A percentile compares a stretch with the other conserved stretches of the same genome.
phyloP scores from a whole-genome alignment of 2,113 vertebrate species.

The Tretioscincus oriximinensis region DNA sequence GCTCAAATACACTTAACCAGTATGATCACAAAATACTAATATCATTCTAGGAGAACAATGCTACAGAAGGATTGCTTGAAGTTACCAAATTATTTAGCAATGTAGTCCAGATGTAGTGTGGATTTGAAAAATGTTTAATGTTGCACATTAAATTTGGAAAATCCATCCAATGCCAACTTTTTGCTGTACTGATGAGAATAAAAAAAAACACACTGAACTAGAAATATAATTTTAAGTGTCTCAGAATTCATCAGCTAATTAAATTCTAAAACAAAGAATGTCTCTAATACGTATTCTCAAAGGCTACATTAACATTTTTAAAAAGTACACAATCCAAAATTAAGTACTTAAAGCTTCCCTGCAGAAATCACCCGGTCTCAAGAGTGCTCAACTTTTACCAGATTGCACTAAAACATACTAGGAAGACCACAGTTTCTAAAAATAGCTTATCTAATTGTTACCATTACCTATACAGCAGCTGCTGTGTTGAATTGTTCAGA shows the following conservation, averaged over 20 bases:
- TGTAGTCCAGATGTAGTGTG: constrained; percentile 17
- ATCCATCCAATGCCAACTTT: background rate
- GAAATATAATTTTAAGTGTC: background rate
- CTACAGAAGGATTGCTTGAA: constrained; percentile 5
- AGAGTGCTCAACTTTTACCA: background rate
- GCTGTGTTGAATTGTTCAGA: background rate
- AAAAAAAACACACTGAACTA: background rate
- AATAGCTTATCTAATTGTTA: background rate
- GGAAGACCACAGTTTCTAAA: background rate
- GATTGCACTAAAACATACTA: background rate
- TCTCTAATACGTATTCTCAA: background rate
- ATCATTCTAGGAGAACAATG: constrained; percentile 8
- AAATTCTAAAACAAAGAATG: background rate
- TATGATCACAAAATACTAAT: constrained; percentile 1
- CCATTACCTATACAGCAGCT: background rate
- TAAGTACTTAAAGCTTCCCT: background rate
- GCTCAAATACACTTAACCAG: background rate
- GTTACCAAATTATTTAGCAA: constrained; percentile 23
- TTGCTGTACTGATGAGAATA: background rate
- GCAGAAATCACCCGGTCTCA: background rate
- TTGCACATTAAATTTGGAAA: constrained; percentile 5
- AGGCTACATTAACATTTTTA: background rate
- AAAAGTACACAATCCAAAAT: background rate
- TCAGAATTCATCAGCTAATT: background rate
- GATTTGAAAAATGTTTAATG: constrained; percentile 4